Base-by-base conservation (phyloP, 2,797 vertebrate species). In the Lycodopsis pacificus region DNA sequence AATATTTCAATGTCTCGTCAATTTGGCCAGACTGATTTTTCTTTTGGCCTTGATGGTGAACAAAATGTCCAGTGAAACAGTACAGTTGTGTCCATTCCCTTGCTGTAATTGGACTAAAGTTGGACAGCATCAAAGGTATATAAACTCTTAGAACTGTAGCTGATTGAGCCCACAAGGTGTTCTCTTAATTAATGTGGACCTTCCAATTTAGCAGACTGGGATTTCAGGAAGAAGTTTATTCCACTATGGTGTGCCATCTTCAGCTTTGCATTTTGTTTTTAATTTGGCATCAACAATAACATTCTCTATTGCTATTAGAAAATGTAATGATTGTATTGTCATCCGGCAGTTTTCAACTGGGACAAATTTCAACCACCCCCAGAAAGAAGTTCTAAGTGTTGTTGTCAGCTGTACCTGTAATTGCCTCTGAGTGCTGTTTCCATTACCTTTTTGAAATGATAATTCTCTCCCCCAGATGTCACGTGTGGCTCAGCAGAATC, bases 401-500 rank as follows among this genome's bases (percentile, higher is more conserved):
- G 54, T 44, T 79, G 49, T 78, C 54, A 85, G 69, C 67, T 53
- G 46, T 71, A 86, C 66, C 77, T 90, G 65, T 73, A 57, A 71
- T 61, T 57, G 54, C 80, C n/a, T 80, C 57, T 7, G 71, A 79
- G 53, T 71, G 86, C 70, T 71, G 64, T 54, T 63, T 83, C 71
- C 77, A 6, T 77, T 81, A 54, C 49, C 78, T 81, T 75, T 91
- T 79, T 88, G 76, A 91, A 93, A 91, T 88, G 82, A 70, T 81
- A 63, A 90, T 91, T 87, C 70, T 86, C 71, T 86, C 5, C 53
- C 22, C 53, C 13, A 96, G 95, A 96, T 88, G 91, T 93, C 85
- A 96, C 95, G 34, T 96, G 95, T 66, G 85, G 92, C 79, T 87
- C 91, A 11, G 94, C 95, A 32, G 98, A 99, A 75, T 97, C 96